Base-by-base conservation (phyloP, 2,113 vertebrate genomes). In the Salvelinus sp. region DNA sequence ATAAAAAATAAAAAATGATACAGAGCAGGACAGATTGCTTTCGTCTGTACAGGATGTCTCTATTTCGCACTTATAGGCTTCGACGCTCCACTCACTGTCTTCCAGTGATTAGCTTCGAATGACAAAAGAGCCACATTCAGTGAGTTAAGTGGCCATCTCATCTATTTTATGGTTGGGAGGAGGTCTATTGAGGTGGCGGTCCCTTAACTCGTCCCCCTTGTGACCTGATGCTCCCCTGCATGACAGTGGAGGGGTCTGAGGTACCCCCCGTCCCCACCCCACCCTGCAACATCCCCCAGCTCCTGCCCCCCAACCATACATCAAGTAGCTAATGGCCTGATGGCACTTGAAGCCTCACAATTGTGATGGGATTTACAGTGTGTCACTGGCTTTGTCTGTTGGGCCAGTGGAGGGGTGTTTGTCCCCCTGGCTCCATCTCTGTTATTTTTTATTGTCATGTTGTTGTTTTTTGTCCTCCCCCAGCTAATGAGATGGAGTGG, bases 61-160 rank as follows among this genome's bases (percentile, higher is more conserved):
- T 22, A 69, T 72, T 72, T 60, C 33, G 66, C 57, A 30, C 44
- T 14, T 18, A 54, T 68, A 65, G 70, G 74, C 81, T 80, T 69
- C 73, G 22, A 9, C 57, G 30, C 79, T 89, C 50, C 50, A 54
- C 78, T 82, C n/a, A 78, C 80, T 85, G 88, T 75, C 25, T 70
- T 58, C 25, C 28, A 30, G 57, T 87, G 69, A 80, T 86, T 89
- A 85, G 48, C 72, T 88, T 83, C 81, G 78, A 88, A 93, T 91
- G 87, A 92, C 90, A 93, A 92, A 88, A 81, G 91, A 81, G 85
- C 48, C 14, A 9, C 72, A 74, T 79, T 76, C 72, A 79, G 72
- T 82, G 79, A 75, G 75, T 85, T 82, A 79, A 86, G 88, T 79
- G 77, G 75, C 75, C 76, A 81, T 83, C 80, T 87, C 79, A 83